Evolutionary conservation across 2,113 vertebrate species (phyloP), one percentile per base, ranked within the genome.

Genomic region (Catagonus wagneri): DNA sequence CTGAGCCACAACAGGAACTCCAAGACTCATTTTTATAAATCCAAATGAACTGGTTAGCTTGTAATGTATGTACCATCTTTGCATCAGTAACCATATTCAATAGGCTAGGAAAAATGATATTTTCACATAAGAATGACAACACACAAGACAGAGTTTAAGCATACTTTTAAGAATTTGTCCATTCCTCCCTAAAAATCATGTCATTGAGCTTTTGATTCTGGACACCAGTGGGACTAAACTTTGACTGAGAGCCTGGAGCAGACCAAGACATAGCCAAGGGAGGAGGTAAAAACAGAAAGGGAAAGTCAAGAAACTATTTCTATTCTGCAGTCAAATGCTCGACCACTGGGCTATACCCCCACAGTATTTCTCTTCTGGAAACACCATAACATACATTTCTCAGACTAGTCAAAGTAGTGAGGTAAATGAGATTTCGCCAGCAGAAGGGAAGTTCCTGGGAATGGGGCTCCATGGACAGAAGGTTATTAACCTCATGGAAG

Each of bases 11-110:
- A 8, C 8, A 8, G 44, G 44, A 44, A 44, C 44, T 44, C 44
- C 44, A 44, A 44, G 44, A 44, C 44, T 91, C n/a, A 83, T 78
- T 92, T 81, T 68, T 88, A 95, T 84, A 76, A 89, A 95, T 75
- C 63, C 71, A 95, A 87, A 86, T 65, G 20, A 79, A 80, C 39
- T 75, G 54, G 75, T 71, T 65, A 81, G 63, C 68, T 19, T 61
- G 1, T 58, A 75, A 58, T 23, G 11, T 20, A 32, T 8, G 69
- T 29, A 75, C 25, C 36, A 91, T 23, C 20, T 83, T 27, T 87
- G 36, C 5, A 78, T 88, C n/a, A 75, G 6, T 90, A 81, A 69
- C 60, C 32, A 58, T 72, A 90, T 36, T 85, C 39, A 92, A 56
- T 25, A 65, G 29, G 7, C 27, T 65, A 93, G 83, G 68, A 78